phyloP scores from a whole-genome alignment of 2,888 invertebrate genomes.

The Oligia latruncula region DNA sequence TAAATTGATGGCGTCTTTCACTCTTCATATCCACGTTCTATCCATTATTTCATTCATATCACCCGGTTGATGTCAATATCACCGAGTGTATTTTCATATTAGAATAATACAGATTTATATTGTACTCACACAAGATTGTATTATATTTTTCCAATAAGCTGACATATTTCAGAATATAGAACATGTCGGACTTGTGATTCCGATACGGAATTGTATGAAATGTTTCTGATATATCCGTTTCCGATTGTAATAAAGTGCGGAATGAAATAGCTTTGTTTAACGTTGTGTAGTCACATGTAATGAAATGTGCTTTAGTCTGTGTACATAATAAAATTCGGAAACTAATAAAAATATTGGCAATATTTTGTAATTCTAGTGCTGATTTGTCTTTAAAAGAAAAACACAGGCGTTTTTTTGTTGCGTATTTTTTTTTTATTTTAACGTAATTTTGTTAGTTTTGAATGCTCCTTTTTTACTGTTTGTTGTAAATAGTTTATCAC shows the following conservation, averaged over 20 bases:
- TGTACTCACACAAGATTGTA: constrained; percentile 34
- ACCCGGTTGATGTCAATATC: not conserved
- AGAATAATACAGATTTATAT: constrained; percentile 1
- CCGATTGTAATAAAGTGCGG: constrained; percentile 37
- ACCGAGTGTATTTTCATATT: not conserved
- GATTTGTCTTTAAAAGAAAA: not conserved
- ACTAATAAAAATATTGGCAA: not conserved
- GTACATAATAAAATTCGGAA: not conserved
- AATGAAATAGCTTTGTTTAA: constrained; percentile 19
- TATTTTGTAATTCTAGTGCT: not conserved
- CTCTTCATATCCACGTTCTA: not conserved
- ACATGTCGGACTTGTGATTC: constrained; percentile 41
- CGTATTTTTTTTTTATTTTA: no score
- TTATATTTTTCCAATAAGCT: constrained; percentile 28
- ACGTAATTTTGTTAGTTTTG: not conserved
- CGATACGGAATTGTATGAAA: constrained; percentile 35
- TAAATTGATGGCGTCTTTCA: not conserved
- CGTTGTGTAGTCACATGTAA: not conserved
- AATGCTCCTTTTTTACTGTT: not conserved
- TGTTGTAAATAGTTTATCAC: no score
- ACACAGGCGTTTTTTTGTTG: not conserved
- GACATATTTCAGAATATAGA: constrained; percentile 19
- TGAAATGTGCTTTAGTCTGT: not conserved
- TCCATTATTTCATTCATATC: not conserved
- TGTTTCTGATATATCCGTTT: constrained; percentile 29